phyloP scores from a whole-genome alignment of 37 sponge, comb jelly and placozoan species.

The Bolinopsis microptera region DNA sequence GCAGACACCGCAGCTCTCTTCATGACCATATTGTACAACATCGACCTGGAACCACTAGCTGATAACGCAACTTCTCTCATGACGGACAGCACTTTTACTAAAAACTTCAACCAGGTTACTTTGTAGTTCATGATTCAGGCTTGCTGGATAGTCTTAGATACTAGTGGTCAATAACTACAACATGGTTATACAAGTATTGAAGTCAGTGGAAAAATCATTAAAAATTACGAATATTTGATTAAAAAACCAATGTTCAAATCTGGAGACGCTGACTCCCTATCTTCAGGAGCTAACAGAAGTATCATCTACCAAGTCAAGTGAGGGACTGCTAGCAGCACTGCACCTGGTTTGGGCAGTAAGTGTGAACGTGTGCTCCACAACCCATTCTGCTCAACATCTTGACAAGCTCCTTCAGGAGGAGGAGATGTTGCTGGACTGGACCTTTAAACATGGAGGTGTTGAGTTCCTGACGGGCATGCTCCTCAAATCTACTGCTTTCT shows the following conservation, averaged over 20 bases:
- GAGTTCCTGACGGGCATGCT: neutral
- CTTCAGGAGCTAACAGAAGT: constrained; percentile 34
- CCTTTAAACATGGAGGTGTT: constrained; percentile 1
- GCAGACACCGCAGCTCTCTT: constrained; percentile 72
- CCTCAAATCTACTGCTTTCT: neutral
- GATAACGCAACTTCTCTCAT: constrained; percentile 2
- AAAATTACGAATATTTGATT: too few relatives aligned
- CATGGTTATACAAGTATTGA: too few relatives aligned
- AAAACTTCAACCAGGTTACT: constrained; percentile 3
- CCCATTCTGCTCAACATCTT: neutral
- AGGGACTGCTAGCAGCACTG: constrained; percentile 10
- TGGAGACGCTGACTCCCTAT: too few relatives aligned
- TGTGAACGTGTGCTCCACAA: neutral
- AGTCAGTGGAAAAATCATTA: too few relatives aligned
- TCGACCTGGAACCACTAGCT: constrained; percentile 74
- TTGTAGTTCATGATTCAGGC: too few relatives aligned
- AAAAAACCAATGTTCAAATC: too few relatives aligned
- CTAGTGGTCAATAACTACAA: too few relatives aligned
- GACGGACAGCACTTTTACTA: constrained; percentile 24
- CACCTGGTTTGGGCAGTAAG: constrained; percentile 19
- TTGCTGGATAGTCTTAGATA: too few relatives aligned
- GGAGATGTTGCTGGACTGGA: constrained; percentile 56
- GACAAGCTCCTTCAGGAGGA: constrained; percentile 16
- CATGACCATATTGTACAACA: constrained; percentile 77
- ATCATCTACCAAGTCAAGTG: neutral